Evolutionary conservation across 2,888 invertebrate genomes (phyloP).

Genomic region (Pycnomerus fuliginosus): DNA sequence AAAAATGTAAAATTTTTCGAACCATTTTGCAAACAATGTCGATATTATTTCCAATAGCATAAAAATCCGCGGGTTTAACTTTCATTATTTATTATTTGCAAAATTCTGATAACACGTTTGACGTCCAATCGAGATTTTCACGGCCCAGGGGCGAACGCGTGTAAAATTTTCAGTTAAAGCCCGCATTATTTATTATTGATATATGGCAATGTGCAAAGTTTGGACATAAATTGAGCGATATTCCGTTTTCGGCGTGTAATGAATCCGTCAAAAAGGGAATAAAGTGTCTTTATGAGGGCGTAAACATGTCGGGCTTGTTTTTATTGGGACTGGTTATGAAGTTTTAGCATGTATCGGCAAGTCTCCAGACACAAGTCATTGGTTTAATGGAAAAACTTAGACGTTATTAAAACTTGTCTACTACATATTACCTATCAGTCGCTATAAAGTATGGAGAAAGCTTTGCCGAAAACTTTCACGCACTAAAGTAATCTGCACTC

Average conservation of each 20-base stretch:
- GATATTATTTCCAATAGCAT: too few species aligned
- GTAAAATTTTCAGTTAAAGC: too few species aligned
- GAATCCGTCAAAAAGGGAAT: conserved; percentile 27
- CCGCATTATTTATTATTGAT: too few species aligned
- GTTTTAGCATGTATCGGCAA: conserved; percentile 27
- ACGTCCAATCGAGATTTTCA: too few species aligned
- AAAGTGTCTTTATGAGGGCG: conserved; percentile 25
- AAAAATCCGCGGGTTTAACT: too few species aligned
- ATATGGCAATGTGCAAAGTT: too few species aligned
- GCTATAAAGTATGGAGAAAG: conserved; percentile 35
- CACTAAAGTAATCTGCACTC: conserved; percentile 36
- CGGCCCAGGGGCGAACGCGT: too few species aligned
- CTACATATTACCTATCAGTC: conserved; percentile 43
- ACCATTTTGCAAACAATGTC: too few species aligned
- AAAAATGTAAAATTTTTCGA: too few species aligned
- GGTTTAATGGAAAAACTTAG: conserved; percentile 49
- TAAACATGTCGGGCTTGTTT: conserved; percentile 29
- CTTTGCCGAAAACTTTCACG: conserved; percentile 33
- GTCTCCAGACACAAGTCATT: conserved; percentile 37
- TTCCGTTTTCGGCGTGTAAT: conserved; percentile 25
- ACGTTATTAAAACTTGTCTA: conserved; percentile 45
- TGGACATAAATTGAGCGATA: too few species aligned
- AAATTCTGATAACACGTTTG: too few species aligned
- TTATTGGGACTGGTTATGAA: conserved; percentile 27
- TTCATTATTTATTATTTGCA: too few species aligned